These are phyloP conservation scores for Microcebus jonahi DNA, from an alignment of 2,113 vertebrate species.

Conservation along the genomic window DNA sequence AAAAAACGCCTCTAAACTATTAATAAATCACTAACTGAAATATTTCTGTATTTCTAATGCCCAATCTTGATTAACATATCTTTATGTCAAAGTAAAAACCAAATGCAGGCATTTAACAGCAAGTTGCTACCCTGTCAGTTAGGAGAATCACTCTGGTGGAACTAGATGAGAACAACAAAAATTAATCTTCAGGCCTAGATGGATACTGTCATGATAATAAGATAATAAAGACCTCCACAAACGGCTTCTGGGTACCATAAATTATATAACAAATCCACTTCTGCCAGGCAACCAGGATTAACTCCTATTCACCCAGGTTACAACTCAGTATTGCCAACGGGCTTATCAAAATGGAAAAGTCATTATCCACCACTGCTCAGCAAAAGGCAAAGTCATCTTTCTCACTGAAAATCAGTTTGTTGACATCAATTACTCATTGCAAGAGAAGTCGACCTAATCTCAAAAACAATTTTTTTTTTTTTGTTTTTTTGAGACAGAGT, in stretches of 20 bases:
- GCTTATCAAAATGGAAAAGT: not conserved
- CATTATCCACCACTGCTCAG: not conserved
- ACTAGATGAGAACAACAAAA: constrained; percentile 36
- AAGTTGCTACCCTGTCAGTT: not conserved
- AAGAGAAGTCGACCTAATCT: constrained; percentile 27
- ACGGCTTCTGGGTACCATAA: constrained; percentile 52
- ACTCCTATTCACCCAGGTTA: constrained; percentile 11
- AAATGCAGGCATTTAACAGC: not conserved
- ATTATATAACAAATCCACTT: constrained; percentile 51
- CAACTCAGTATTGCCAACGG: not conserved
- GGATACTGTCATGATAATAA: constrained; percentile 20
- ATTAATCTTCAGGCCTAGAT: constrained; percentile 48
- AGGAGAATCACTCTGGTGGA: not conserved
- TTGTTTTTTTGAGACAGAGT: no score
- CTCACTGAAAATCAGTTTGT: not conserved
- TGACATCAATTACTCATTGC: not conserved
- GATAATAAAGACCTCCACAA: constrained; percentile 13
- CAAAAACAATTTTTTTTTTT: not conserved
- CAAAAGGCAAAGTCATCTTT: not conserved
- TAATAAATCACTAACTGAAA: constrained; percentile 48
- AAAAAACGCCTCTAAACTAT: not conserved
- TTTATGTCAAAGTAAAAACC: constrained; percentile 42
- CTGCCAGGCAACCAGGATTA: constrained; percentile 21
- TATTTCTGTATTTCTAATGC: constrained; percentile 24
- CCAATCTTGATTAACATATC: constrained; percentile 42